These are phyloP conservation scores for Fundulus diaphanus DNA, from an alignment of 2,797 vertebrate genomes.

Conservation along the genomic window DNA sequence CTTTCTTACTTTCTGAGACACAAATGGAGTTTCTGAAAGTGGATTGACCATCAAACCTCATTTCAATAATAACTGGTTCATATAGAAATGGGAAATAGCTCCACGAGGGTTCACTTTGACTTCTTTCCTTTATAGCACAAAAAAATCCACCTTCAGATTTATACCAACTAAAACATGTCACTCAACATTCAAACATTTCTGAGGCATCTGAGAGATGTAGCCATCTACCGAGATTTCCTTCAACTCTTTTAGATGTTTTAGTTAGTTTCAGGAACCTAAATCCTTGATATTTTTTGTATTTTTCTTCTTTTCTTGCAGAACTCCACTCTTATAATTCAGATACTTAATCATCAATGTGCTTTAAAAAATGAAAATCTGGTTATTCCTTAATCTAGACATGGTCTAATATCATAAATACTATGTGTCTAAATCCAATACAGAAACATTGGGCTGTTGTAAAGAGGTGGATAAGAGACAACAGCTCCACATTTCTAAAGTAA, in stretches of 20 bases:
- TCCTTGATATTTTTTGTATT: background rate
- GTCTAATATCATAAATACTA: background rate
- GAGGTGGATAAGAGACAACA: too few relatives aligned
- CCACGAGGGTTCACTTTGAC: background rate
- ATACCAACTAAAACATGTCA: background rate
- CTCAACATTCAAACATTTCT: background rate
- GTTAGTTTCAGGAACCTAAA: background rate
- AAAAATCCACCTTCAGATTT: background rate
- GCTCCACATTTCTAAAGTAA: too few relatives aligned
- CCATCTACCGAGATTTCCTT: background rate
- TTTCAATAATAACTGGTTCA: conserved; percentile 16
- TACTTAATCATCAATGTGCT: background rate
- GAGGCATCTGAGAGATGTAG: background rate
- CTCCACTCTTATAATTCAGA: background rate
- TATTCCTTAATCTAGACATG: too few relatives aligned
- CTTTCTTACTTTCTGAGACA: conserved; percentile 24
- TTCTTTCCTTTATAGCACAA: background rate
- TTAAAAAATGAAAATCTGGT: background rate
- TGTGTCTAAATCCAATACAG: too few relatives aligned
- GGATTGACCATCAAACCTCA: conserved; percentile 11
- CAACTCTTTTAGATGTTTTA: background rate
- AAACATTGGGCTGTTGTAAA: too few relatives aligned
- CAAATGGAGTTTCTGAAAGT: background rate
- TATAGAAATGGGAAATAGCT: background rate
- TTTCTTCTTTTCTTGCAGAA: background rate